Evolutionary conservation across 2,888 invertebrate species (phyloP), one percentile per base, ranked within the genome.

Genomic region (Ephialtes manifestator): DNA sequence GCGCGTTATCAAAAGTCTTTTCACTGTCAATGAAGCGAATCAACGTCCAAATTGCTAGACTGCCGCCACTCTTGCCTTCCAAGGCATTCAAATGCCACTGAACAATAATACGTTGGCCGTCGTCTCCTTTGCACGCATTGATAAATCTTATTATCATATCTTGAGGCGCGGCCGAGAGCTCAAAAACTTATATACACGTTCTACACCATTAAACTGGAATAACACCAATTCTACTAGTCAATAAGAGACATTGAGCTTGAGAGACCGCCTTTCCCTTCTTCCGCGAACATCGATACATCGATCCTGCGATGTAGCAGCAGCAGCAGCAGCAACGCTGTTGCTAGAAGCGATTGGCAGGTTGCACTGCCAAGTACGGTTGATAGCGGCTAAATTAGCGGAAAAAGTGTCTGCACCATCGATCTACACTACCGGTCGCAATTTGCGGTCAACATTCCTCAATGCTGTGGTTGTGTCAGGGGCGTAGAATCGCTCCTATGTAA

Each of bases 11-110:
- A 39, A 65, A 39, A 65, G 20, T 31, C 35, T 35, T 51, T 76
- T 65, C 65, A 65, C 75, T 3, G 39, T 65, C 75, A 53, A 76
- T 76, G 39, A 65, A 76, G 60, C 65, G 65, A 76, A 76, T 65
- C 65, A 65, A 63, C 39, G 53, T 39, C 51, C 31, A 51, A 76
- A 76, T 53, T 35, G 39, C 8, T 51, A 35, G 0, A 15, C 15
- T 48, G 15, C 46, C 15, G 15, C 39, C 63, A 46, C 60, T 60
- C 48, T 60, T 60, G 60, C n/a, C n/a, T 48, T 18, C 60, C 18
- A 51, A 65, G 15, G 63, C 31, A 63, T 65, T 65, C 51, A 18
- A 35, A 20, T 51, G 60, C 48, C 60, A 75, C 46, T 20, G 20
- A 24, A 24, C 60, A 15, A 24, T 35, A 13, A 63, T 18, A 31